Base-by-base conservation (phyloP, 64 coral and sea anemone genomes). In the Anthopleura sola region DNA sequence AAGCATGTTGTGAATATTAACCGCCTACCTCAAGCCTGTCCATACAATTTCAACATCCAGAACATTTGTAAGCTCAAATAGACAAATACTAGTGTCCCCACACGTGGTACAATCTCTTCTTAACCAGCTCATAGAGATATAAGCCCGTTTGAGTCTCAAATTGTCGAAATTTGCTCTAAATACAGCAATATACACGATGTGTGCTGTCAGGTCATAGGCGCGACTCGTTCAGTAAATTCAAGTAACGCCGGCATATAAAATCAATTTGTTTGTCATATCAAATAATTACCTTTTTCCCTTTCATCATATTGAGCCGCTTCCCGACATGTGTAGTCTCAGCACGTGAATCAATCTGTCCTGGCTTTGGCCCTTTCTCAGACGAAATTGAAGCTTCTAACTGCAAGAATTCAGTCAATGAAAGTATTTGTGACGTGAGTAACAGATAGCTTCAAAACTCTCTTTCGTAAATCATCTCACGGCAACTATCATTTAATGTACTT, bases 21-120 rank as follows among this genome's bases (percentile, higher is more conserved):
- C 44, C 76, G 76, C 39, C 44, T 79, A 44, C 36, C 44, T 79
- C n/a, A 79, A 44, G 37, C 37, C 76, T 79, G 76, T 79, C 76
- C 76, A 48, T 23, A 38, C 24, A 38, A 79, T 79, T 79, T 20
- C 76, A 23, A 6, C 39, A 33, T 48, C 37, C 16, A 44, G 76
- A 21, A 79, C 24, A 28, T 79, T 79, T 40, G 1, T 48, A 79
- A 79, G 16, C 37, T 48, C 44, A 79, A 79, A 44, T 48, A 0
- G 76, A 3, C 76, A 48, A 21, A 23, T 0, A 79, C 39, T 33
- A 48, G 1, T 44, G 76, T 9, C 76, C 47, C 1, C 19, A 44
- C 76, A 79, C 39, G 76, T 44, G 37, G 1, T 24, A 44, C 76
- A 48, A 79, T 79, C 44, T 9, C 76, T 79, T 23, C 76, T 11